Base-by-base conservation (phyloP, 2,113 vertebrate species). In the Oryzias celebensis region DNA sequence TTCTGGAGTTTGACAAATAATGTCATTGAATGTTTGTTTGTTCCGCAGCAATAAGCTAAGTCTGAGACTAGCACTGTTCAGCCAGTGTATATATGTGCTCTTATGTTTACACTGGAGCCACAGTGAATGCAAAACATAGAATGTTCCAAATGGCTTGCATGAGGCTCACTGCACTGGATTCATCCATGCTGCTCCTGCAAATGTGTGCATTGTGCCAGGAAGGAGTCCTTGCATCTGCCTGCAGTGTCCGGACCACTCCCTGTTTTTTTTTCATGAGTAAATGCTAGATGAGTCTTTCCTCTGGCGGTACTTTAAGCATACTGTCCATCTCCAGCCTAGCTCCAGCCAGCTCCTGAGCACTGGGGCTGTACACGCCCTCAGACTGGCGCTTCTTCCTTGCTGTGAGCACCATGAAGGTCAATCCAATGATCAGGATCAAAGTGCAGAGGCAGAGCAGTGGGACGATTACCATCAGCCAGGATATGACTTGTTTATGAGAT, bases 281-380 rank as follows among this genome's bases (percentile, higher is more conserved):
- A 14, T 22, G 20, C 92, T 89, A 95, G 78, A 96, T 96, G 50
- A 96, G 82, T 36, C 96, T 92, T 77, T 98, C 96, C 61, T 98
- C 96, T 0, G 96, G 96, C 0, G 96, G 96, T 61, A 98, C 94
- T 84, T 98, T 98, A 51, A 98, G 92, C 73, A 98, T 95, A 80
- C 94, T 96, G 92, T 97, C 96, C 96, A 98, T 98, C 88, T 98
- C 96, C 84, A 98, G 68, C 31, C 96, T 94, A 2, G 96, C 96
- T 56, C 96, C 96, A 0, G 96, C 96, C 82, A 96, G 89, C 84
- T 98, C 96, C 91, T 98, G 96, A 64, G 94, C 75, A 55, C 96
- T 98, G 0, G 96, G 96, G 59, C 94, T 98, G 87, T 98, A 98
- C 45, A 92, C 95, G 4, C 96, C 96, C 87, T 98, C 96, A 0